Base-by-base conservation (phyloP, 1,140 invertebrate genomes). In the Aphidius gifuensis region DNA sequence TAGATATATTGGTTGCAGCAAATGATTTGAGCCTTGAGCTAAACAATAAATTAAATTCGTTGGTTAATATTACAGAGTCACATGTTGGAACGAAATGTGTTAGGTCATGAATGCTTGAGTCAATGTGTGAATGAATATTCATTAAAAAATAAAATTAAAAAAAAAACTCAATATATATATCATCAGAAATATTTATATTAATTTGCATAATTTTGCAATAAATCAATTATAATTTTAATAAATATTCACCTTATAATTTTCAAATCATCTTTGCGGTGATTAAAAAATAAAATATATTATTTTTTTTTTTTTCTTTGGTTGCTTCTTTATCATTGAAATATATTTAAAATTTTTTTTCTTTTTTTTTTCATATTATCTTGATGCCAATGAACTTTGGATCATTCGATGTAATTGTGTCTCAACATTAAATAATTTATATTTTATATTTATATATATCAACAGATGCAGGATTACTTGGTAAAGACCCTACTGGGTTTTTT, bases 31-130 rank as follows among this genome's bases (percentile, higher is more conserved):
- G 32, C 49, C 49, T 51, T 32, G 49, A 51, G 21, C 21, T 8
- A 8, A 11, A 44, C 43, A 51, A n/a, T 6, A 9, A 32, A 51
- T 51, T 51, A 23, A 51, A 51, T 23, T 51, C 6, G 32, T 51
- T 16, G 21, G 38, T 23, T 32, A 32, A n/a, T 49, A 49, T 16
- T 9, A 32, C 4, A 23, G n/a, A 21, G 6, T 6, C 21, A 6
- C 49, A 51, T 51, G 49, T 5, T 51, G 32, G 21, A 51, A 21
- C 23, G 49, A 51, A 51, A 51, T 51, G 49, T 51, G 49, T 51
- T 51, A 51, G 49, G 49, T 23, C 49, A 51, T 51, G 49, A 51
- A 57, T 57, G 43, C 16, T 40, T 44, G 55, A 21, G 44, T 57
- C 21, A 16, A 6, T 32, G 7, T 45, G n/a, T 21, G n/a, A 48